These are phyloP conservation scores for Xestia xanthographa DNA, from an alignment of 2,888 invertebrate genomes.

Conservation along the genomic window DNA sequence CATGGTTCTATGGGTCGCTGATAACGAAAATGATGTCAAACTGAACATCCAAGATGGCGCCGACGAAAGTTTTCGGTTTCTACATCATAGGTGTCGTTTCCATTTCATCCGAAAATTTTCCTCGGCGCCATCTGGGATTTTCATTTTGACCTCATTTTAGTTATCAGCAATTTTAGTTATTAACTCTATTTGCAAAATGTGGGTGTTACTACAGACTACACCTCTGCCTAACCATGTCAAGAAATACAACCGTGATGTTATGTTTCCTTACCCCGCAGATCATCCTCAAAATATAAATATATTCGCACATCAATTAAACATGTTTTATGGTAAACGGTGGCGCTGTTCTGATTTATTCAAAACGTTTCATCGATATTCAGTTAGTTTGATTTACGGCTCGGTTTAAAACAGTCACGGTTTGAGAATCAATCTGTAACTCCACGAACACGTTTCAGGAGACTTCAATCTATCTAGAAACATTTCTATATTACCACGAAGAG, in stretches of 20 bases:
- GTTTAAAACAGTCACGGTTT: conserved; percentile 47
- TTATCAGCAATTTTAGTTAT: no score
- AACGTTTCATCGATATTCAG: conserved; percentile 62
- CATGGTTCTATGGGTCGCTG: no score
- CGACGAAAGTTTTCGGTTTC: no score
- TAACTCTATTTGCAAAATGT: not conserved
- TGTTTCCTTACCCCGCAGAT: not conserved
- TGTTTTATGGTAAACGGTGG: conserved; percentile 43
- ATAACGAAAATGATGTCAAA: no score
- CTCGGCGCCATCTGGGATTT: no score
- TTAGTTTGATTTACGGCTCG: conserved; percentile 61
- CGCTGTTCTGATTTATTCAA: conserved; percentile 58
- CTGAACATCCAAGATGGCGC: no score
- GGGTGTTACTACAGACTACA: not conserved
- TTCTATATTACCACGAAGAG: not conserved
- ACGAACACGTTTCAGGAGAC: conserved; percentile 23
- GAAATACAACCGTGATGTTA: not conserved
- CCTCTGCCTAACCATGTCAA: not conserved
- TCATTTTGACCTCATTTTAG: no score
- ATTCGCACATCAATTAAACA: conserved; percentile 56
- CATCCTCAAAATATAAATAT: not conserved
- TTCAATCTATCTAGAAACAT: not conserved
- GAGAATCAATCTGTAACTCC: conserved; percentile 34
- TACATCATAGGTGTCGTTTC: no score
- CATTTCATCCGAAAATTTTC: no score